Conservation (phyloP, 1,140 invertebrate species). For the Diabrotica virgifera region DNA sequence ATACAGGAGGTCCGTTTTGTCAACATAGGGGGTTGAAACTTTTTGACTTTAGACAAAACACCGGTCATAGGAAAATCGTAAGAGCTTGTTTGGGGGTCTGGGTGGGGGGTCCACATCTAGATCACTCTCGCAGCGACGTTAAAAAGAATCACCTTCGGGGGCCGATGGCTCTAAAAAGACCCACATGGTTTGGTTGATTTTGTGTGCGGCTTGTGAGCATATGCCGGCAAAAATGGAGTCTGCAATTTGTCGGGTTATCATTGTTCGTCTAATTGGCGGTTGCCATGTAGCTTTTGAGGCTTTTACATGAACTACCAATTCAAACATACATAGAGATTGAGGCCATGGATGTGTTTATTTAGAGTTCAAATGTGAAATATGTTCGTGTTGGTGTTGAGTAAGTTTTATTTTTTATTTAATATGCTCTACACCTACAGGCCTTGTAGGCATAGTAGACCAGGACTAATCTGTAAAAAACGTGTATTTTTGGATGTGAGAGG, state of each 20-base stretch:
- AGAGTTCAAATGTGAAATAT: no score
- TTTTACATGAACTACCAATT: no score
- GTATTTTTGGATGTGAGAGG: no score
- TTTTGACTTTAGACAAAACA: conserved; percentile 36
- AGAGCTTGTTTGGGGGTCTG: conserved; percentile 27
- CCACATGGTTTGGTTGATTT: conserved; percentile 29
- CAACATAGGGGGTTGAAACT: conserved; percentile 27
- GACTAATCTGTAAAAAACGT: no score
- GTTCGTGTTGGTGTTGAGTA: no score
- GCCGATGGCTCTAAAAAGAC: conserved; percentile 31
- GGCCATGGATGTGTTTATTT: no score
- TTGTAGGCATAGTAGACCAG: no score
- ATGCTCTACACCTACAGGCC: no score
- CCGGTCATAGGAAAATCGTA: conserved; percentile 18
- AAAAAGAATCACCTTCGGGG: conserved; percentile 18
- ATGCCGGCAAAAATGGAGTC: conserved; percentile 13
- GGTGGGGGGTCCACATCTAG: conserved; percentile 22
- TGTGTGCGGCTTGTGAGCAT: conserved; percentile 26
- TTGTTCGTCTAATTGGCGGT: conserved; percentile 10
- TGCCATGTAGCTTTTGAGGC: neutral
- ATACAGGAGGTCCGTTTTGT: conserved; percentile 34
- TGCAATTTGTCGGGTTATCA: conserved; percentile 10
- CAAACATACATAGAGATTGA: no score
- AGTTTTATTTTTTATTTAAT: no score
- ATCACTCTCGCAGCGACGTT: conserved; percentile 9